Percentiles rank a stretch among this genome's conserved stretches.
Conservation (phyloP, 2,888 invertebrate species). For the Aspidapion aeneum region DNA sequence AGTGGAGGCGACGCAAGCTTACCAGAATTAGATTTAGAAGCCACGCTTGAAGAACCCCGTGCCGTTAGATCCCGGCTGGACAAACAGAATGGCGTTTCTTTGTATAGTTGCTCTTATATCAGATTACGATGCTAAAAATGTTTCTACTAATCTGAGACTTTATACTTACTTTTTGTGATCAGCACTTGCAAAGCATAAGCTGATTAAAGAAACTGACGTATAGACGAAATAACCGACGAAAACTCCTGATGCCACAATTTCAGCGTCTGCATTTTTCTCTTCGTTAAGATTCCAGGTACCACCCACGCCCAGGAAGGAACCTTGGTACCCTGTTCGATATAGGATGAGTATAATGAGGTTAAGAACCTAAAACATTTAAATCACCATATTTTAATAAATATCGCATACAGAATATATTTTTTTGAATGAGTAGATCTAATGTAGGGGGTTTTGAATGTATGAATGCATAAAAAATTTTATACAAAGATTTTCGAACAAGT, state of each 20-base stretch:
- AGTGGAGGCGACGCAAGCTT: too few relatives aligned
- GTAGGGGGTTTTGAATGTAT: too few relatives aligned
- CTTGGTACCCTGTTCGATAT: constrained; percentile 79
- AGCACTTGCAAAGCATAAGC: constrained; percentile 71
- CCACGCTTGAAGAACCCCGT: too few relatives aligned
- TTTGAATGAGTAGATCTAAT: neutral
- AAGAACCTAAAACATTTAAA: constrained; percentile 60
- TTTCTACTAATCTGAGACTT: too few relatives aligned
- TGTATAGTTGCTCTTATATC: too few relatives aligned
- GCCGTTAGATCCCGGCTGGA: too few relatives aligned
- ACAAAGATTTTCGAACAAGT: too few relatives aligned
- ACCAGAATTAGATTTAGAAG: too few relatives aligned
- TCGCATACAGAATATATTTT: neutral
- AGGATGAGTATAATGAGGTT: constrained; percentile 77
- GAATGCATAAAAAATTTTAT: too few relatives aligned
- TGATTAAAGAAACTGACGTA: constrained; percentile 71
- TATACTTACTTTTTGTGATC: constrained; percentile 69
- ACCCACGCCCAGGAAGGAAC: constrained; percentile 81
- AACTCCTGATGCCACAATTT: constrained; percentile 84
- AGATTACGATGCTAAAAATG: too few relatives aligned
- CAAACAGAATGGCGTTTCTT: too few relatives aligned
- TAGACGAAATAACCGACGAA: constrained; percentile 85
- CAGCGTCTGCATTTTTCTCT: constrained; percentile 82
- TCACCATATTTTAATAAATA: neutral
- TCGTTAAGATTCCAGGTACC: constrained; percentile 90